A percentile compares a stretch with the other conserved stretches of the same genome.
phyloP scores from a whole-genome alignment of 37 sponge, comb jelly and placozoan genomes.

The Petrosia ficiformis region DNA sequence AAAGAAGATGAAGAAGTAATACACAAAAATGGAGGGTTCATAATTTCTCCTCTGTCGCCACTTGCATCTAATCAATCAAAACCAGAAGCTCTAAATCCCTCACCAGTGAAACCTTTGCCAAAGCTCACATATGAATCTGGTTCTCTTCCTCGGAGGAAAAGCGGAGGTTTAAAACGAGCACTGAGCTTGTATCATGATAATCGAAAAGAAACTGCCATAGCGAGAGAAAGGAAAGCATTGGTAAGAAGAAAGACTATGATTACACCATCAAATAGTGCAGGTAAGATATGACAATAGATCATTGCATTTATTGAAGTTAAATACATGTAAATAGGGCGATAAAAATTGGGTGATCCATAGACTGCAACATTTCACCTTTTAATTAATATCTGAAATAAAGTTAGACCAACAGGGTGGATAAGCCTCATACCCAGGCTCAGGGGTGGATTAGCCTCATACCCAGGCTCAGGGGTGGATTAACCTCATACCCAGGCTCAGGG shows the following conservation, averaged over 20 bases:
- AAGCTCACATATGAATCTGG: background rate
- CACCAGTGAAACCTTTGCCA: background rate
- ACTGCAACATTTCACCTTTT: background rate
- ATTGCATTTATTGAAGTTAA: too few species aligned
- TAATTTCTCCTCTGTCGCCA: background rate
- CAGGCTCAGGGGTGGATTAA: too few species aligned
- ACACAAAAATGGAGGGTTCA: background rate
- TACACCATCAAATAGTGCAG: background rate
- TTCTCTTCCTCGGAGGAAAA: background rate
- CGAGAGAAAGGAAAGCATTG: background rate
- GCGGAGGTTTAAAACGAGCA: conserved; percentile 38
- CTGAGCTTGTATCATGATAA: conserved; percentile 56
- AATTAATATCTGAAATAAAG: too few species aligned
- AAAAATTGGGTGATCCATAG: too few species aligned
- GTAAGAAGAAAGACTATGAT: background rate
- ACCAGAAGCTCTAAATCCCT: background rate
- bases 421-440: too few species aligned
- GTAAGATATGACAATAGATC: too few species aligned
- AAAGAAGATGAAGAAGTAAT: conserved; percentile 8
- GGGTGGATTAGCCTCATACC: too few species aligned
- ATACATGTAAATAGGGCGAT: too few species aligned
- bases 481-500: too few species aligned
- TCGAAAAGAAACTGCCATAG: background rate
- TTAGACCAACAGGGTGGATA: too few species aligned
- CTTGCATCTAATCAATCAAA: background rate